Conservation (phyloP, 1,140 invertebrate genomes). For the Ceratosolen fusciceps region DNA sequence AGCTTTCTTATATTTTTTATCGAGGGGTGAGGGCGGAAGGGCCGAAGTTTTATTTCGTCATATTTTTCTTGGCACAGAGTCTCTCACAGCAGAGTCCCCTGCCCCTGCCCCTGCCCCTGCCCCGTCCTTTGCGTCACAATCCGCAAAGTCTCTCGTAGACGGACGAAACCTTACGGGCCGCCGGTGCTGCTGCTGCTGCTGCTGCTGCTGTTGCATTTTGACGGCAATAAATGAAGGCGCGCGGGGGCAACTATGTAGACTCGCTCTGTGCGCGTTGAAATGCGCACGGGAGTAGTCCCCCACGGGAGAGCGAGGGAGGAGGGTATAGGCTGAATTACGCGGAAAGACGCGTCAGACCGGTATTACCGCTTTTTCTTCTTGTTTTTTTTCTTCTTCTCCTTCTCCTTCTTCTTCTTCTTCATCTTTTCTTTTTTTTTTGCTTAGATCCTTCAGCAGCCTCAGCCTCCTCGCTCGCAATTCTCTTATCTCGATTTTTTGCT, state of each 20-base stretch:
- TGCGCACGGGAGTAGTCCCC: not conserved
- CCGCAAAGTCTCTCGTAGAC: not conserved
- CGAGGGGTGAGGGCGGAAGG: constrained; percentile 35
- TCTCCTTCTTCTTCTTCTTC: no score
- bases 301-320: no score
- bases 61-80: constrained; percentile 38
- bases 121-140: not conserved
- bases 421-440: no score
- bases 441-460: not conserved
- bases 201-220: no score
- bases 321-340: constrained; percentile 43
- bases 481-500: constrained; percentile 36
- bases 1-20: constrained; percentile 41
- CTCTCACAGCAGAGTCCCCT: not conserved
- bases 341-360: constrained; percentile 47
- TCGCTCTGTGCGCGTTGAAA: not conserved
- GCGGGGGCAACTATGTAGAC: constrained; percentile 11
- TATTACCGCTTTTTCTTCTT: constrained; percentile 48
- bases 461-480: constrained; percentile 5
- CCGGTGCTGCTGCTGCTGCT: no score
- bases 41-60: constrained; percentile 48
- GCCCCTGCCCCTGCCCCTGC: not conserved
- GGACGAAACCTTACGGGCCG: constrained; percentile 25
- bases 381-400: no score
- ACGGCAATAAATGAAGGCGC: constrained; percentile 45